These are phyloP conservation scores for Argyra leucocephala DNA, from an alignment of 2,888 invertebrate species.

Conservation along the genomic window DNA sequence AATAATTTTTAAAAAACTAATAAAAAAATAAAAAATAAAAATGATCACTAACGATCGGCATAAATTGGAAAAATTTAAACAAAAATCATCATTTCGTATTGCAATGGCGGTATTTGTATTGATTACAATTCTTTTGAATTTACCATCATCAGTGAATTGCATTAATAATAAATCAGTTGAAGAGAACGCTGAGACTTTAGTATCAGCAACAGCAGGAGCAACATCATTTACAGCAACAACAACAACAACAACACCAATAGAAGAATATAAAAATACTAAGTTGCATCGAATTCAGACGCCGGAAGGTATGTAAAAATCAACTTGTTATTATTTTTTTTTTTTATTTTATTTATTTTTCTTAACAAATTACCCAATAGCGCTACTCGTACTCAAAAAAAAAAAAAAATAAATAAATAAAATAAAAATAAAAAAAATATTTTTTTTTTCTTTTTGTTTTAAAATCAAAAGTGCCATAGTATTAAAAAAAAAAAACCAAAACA, in stretches of 20 bases:
- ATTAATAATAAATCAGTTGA: conserved; percentile 1
- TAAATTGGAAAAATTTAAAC: conserved; percentile 1
- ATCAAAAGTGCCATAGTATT: neutral
- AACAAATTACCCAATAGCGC: conserved; percentile 1
- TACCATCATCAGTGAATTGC: neutral
- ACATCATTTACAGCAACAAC: neutral
- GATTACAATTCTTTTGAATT: neutral
- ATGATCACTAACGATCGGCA: neutral
- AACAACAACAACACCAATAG: neutral
- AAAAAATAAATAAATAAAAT: neutral
- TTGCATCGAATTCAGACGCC: conserved; percentile 4
- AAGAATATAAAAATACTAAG: neutral
- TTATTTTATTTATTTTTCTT: neutral
- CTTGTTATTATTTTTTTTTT: neutral
- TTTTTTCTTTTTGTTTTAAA: too few species aligned
- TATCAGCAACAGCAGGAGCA: neutral
- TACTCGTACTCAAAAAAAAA: neutral
- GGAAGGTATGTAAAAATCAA: neutral
- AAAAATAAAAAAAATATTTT: neutral
- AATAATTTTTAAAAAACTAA: neutral
- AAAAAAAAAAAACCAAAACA: neutral
- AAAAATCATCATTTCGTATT: neutral
- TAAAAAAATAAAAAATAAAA: neutral
- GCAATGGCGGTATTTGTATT: neutral
- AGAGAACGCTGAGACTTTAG: neutral